Percentiles rank a stretch among this genome's conserved stretches.
These are phyloP conservation scores for Erannis defoliaria DNA, from an alignment of 2,888 invertebrate genomes.

Conservation along the genomic window DNA sequence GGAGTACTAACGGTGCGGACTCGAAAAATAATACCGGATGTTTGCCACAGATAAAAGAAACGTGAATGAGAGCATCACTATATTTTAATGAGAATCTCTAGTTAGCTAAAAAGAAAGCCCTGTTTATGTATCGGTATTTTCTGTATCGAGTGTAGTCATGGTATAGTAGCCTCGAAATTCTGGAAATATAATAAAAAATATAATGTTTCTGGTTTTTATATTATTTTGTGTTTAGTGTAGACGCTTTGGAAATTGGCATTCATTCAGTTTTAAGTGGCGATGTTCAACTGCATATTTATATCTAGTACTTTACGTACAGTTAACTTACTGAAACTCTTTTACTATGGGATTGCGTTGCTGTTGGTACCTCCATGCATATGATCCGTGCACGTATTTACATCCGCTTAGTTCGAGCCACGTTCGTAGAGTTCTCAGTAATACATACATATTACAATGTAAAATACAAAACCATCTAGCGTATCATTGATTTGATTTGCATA, in stretches of 20 bases:
- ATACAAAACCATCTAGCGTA: neutral
- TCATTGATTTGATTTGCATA: no score
- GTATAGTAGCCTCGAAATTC: no score
- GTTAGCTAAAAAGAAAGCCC: neutral
- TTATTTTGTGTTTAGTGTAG: no score
- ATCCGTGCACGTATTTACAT: constrained; percentile 35
- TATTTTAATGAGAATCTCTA: neutral
- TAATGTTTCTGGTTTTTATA: no score
- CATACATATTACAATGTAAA: no score
- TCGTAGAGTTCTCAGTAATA: constrained; percentile 7
- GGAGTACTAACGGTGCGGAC: constrained; percentile 59
- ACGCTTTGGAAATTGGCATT: neutral
- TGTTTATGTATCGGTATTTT: neutral
- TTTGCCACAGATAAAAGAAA: constrained; percentile 77
- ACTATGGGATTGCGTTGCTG: neutral
- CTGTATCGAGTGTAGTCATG: no score
- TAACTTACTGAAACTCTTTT: constrained; percentile 1
- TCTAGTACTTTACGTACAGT: neutral
- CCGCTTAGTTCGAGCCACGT: constrained; percentile 20
- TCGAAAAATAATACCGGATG: constrained; percentile 78
- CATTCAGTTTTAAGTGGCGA: neutral
- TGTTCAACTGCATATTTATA: no score
- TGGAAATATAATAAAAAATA: no score
- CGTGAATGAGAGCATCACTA: constrained; percentile 64
- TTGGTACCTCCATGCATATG: constrained; percentile 10